Percentiles rank a stretch among this genome's conserved stretches.
phyloP scores from a whole-genome alignment of 2,797 vertebrate genomes.

The Microctenopoma lineatum region DNA sequence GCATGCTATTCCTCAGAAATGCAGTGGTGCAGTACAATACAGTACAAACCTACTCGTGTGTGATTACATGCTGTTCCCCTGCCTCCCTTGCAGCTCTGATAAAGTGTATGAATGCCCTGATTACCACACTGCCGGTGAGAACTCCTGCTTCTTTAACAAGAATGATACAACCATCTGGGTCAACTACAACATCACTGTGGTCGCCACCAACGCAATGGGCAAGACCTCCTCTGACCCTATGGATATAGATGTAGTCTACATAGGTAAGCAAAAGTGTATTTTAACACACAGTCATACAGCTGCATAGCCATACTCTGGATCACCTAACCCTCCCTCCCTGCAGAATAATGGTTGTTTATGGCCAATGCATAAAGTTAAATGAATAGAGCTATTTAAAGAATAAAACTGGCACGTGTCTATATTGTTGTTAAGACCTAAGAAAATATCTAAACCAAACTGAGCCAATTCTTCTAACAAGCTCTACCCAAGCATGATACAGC shows the following conservation, averaged over 20 bases:
- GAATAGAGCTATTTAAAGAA: background rate
- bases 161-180: constrained; percentile 89
- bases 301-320: constrained; percentile 14
- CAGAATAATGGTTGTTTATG: background rate
- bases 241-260: constrained; percentile 88
- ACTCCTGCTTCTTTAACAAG: constrained; percentile 95
- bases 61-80: constrained; percentile 16
- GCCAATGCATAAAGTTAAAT: background rate
- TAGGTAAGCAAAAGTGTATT: constrained; percentile 84
- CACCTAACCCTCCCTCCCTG: constrained; percentile 25
- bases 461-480: too few relatives aligned
- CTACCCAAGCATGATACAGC: background rate
- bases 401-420: too few relatives aligned
- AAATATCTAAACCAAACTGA: too few relatives aligned
- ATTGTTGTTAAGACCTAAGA: too few relatives aligned
- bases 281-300: constrained; percentile 19
- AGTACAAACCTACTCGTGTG: background rate
- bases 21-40: background rate
- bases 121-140: constrained; percentile 88
- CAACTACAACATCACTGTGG: constrained; percentile 90
- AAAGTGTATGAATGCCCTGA: constrained; percentile 88
- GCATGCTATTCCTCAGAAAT: background rate
- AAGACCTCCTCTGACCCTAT: constrained; percentile 85
- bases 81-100: constrained; percentile 69
- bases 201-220: constrained; percentile 88